phyloP scores from a whole-genome alignment of 2,113 vertebrate genomes.

The Benitochromis conjunctus region DNA sequence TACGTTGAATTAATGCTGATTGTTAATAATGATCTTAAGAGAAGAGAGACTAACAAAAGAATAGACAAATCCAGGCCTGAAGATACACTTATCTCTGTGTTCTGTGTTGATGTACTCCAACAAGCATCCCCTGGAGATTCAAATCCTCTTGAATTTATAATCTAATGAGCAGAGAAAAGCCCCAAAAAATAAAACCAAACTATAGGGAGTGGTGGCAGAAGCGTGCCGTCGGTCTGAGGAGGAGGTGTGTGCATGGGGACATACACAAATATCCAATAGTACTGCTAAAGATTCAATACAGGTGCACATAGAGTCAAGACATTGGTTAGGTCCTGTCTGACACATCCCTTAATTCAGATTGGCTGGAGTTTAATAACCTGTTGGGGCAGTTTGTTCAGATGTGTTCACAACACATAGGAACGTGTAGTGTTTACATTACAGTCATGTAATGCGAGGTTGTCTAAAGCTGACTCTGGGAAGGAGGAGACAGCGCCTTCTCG shows the following conservation, averaged over 20 bases:
- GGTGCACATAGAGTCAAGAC: neutral
- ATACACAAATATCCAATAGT: neutral
- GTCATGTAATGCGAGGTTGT: neutral
- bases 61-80: neutral
- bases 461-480: neutral
- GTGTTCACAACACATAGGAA: neutral
- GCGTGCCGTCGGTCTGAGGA: neutral
- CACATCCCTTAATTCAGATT: neutral
- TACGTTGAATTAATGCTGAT: neutral
- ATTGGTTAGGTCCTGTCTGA: neutral
- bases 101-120: neutral
- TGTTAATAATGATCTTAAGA: neutral
- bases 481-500: neutral
- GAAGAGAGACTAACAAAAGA: neutral
- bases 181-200: no score
- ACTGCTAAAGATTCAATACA: neutral
- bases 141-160: neutral
- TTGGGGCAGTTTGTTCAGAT: neutral
- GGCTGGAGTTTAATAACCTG: neutral
- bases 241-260: neutral
- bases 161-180: neutral
- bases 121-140: neutral
- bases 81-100: neutral
- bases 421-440: neutral
- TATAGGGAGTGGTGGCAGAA: neutral